Evolutionary conservation across 2,888 invertebrate species (phyloP).

Genomic region (Campaea margaritaria): DNA sequence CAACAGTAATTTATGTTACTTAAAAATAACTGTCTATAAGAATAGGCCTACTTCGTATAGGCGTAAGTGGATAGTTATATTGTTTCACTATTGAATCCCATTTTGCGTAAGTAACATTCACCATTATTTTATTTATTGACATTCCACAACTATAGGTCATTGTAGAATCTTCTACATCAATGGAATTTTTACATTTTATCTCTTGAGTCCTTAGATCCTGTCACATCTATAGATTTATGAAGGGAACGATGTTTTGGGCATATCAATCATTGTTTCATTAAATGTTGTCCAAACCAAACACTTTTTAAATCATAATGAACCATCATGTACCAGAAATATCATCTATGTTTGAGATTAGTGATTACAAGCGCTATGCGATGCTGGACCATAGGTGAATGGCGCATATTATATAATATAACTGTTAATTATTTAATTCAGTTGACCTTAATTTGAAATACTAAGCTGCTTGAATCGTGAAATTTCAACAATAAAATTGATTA

Average conservation of each 20-base stretch:
- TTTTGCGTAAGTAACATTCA: background rate
- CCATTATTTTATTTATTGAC: background rate
- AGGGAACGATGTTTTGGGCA: too few relatives aligned
- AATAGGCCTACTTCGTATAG: background rate
- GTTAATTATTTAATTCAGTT: constrained; percentile 15
- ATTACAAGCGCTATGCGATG: background rate
- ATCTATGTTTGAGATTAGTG: too few relatives aligned
- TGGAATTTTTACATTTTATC: too few relatives aligned
- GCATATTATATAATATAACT: constrained; percentile 10
- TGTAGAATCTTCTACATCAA: too few relatives aligned
- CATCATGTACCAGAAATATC: background rate
- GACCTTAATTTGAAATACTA: constrained; percentile 14
- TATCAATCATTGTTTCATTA: too few relatives aligned
- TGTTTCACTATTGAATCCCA: background rate
- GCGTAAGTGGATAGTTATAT: background rate
- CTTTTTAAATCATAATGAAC: background rate
- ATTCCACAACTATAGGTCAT: background rate
- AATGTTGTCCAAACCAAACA: background rate
- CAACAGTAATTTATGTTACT: constrained; percentile 15
- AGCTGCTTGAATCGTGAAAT: background rate
- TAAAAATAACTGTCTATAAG: constrained; percentile 15
- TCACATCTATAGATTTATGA: too few relatives aligned
- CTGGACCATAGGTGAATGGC: constrained; percentile 17
- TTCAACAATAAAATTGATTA: too few relatives aligned
- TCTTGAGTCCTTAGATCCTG: too few relatives aligned